Evolutionary conservation across 2,888 invertebrate genomes (phyloP).

Genomic region (Cephalotes varians): DNA sequence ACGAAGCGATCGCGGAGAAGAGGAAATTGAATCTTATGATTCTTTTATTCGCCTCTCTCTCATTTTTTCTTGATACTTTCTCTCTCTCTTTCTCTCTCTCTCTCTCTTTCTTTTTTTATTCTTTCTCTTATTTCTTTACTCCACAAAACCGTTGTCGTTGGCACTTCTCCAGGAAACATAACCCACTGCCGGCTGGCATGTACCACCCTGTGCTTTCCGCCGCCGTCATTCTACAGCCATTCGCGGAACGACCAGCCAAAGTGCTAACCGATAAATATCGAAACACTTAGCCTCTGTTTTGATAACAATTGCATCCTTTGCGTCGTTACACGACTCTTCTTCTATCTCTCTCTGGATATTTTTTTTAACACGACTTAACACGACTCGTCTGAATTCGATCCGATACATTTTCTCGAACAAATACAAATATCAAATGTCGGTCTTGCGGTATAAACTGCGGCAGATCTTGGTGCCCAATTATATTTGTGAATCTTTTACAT

Average conservation of each 20-base stretch:
- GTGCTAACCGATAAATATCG: conserved; percentile 83
- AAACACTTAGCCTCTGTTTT: conserved; percentile 83
- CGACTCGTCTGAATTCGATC: conserved; percentile 5
- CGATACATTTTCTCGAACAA: neutral
- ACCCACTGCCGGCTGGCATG: conserved; percentile 62
- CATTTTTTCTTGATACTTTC: conserved; percentile 59
- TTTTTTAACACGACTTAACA: conserved; percentile 25
- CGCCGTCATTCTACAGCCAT: conserved; percentile 63
- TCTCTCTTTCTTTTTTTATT: conserved; percentile 54
- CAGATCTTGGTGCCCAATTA: no score
- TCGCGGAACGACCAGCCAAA: conserved; percentile 72
- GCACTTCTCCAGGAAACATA: conserved; percentile 81
- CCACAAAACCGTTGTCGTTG: conserved; percentile 78
- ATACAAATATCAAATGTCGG: no score
- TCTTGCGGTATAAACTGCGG: no score
- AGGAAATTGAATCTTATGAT: conserved; percentile 80
- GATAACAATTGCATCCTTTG: conserved; percentile 74
- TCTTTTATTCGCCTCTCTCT: conserved; percentile 47
- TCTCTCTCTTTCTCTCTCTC: conserved; percentile 22
- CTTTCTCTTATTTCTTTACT: conserved; percentile 54
- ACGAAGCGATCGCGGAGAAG: conserved; percentile 42
- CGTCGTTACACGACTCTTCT: conserved; percentile 12
- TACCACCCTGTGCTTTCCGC: conserved; percentile 35
- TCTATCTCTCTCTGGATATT: conserved; percentile 33
- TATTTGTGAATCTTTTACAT: no score